phyloP scores from a whole-genome alignment of 2,113 vertebrate genomes.

The Stercorarius parasiticus region DNA sequence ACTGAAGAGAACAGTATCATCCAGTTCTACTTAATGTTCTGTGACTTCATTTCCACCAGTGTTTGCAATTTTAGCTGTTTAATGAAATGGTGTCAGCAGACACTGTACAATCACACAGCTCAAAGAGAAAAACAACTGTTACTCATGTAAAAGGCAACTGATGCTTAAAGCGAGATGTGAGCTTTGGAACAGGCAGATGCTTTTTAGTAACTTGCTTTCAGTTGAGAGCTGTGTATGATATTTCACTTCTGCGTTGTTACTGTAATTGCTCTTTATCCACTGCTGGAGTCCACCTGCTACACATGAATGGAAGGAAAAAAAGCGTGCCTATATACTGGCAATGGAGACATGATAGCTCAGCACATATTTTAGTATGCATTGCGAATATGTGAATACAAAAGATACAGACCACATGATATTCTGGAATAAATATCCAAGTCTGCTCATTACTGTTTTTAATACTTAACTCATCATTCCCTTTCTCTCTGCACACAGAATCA shows the following conservation, averaged over 20 bases:
- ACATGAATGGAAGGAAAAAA: neutral
- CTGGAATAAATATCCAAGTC: slow-evolving; percentile 12
- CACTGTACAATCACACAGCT: neutral
- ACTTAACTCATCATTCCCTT: slow-evolving; percentile 25
- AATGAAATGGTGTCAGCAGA: neutral
- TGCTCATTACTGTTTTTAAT: neutral
- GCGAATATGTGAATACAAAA: slow-evolving; percentile 6
- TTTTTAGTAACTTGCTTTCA: neutral
- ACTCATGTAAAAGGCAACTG: neutral
- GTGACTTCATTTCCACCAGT: neutral
- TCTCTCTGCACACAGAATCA: neutral
- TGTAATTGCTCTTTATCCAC: neutral
- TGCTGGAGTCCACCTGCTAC: neutral
- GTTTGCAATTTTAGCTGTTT: neutral
- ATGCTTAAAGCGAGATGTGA: neutral
- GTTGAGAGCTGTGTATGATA: neutral
- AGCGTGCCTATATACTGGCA: neutral
- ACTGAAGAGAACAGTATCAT: neutral
- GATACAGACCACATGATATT: neutral
- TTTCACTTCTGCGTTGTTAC: neutral
- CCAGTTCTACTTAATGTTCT: neutral
- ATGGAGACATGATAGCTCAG: neutral
- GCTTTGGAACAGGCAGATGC: neutral
- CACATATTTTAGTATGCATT: neutral
- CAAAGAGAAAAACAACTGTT: neutral